Percentiles rank a stretch among this genome's conserved stretches.
Conservation (phyloP, 1,140 invertebrate genomes). For the Oryctes rhinoceros region DNA sequence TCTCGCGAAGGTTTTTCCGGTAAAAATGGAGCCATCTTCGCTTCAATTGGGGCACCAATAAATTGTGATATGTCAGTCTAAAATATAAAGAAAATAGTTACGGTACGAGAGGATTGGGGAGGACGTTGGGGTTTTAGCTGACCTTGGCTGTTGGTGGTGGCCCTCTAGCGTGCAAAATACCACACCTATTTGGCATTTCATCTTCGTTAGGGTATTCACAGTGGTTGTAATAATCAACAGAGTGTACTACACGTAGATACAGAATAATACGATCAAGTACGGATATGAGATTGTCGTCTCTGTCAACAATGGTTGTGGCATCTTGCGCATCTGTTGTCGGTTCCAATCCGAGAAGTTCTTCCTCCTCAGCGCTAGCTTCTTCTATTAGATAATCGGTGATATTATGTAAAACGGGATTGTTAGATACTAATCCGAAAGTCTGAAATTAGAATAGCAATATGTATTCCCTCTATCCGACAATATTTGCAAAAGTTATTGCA, state of each 20-base stretch:
- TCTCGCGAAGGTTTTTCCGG: conserved; percentile 65
- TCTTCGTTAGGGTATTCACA: conserved; percentile 99
- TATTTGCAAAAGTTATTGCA: no score
- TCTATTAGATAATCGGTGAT: conserved; percentile 99
- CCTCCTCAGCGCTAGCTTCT: conserved; percentile 97
- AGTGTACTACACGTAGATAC: conserved; percentile 97
- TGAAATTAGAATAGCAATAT: conserved; percentile 39
- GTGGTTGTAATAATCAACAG: conserved; percentile 98
- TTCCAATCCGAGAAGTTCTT: conserved; percentile 87
- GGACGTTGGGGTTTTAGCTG: not conserved
- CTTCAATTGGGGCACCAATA: conserved; percentile 67
- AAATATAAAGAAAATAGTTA: conserved; percentile 11
- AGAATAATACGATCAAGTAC: conserved; percentile 83
- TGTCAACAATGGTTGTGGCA: conserved; percentile 72
- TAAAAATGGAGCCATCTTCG: conserved; percentile 89
- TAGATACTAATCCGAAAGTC: conserved; percentile 84
- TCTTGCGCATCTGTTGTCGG: conserved; percentile 67
- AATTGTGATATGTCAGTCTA: conserved; percentile 59
- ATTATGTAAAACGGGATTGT: conserved; percentile 95
- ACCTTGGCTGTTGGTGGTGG: conserved; percentile 74
- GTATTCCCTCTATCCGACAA: no score
- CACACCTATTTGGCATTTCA: conserved; percentile 99
- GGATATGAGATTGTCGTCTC: conserved; percentile 78
- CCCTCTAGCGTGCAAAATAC: conserved; percentile 96
- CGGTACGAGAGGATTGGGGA: not conserved